These are phyloP conservation scores for Paedocypris micromegethes DNA, from an alignment of 2,797 vertebrate genomes.

Conservation along the genomic window DNA sequence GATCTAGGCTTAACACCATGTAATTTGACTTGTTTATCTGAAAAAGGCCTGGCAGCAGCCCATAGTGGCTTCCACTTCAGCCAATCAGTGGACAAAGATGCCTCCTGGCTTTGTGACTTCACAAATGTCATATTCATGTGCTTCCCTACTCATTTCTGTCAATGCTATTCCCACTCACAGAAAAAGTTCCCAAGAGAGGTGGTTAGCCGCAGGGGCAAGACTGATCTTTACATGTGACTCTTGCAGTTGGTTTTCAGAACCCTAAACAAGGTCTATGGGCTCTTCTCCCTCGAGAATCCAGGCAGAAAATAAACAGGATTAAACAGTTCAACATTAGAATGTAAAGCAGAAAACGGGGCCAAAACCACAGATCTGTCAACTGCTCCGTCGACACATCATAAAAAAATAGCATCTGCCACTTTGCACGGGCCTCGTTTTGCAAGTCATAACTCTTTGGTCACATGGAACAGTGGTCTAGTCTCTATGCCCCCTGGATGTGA, in stretches of 20 bases:
- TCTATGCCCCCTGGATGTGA: constrained; percentile 24
- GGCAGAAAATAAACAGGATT: constrained; percentile 36
- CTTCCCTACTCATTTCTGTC: background rate
- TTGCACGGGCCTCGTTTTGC: background rate
- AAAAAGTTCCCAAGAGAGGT: background rate
- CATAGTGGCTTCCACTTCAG: constrained; percentile 30
- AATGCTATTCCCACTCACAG: background rate
- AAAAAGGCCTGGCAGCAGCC: constrained; percentile 31
- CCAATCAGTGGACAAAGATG: constrained; percentile 28
- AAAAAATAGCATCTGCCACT: constrained; percentile 34
- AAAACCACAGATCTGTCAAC: constrained; percentile 43
- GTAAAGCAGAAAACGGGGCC: background rate
- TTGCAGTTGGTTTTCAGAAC: background rate
- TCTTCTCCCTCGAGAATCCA: constrained; percentile 23
- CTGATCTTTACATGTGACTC: constrained; percentile 20
- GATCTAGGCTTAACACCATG: constrained; percentile 42
- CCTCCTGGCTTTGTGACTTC: constrained; percentile 7
- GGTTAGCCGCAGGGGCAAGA: background rate
- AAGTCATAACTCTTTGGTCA: constrained; percentile 40
- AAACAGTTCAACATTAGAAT: constrained; percentile 48
- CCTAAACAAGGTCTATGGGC: constrained; percentile 8
- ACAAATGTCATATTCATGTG: background rate
- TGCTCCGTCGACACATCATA: constrained; percentile 36
- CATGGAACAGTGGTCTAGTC: constrained; percentile 18
- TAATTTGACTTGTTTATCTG: constrained; percentile 48